Conservation (phyloP, 2,888 invertebrate species). For the Cynaeus angustus region DNA sequence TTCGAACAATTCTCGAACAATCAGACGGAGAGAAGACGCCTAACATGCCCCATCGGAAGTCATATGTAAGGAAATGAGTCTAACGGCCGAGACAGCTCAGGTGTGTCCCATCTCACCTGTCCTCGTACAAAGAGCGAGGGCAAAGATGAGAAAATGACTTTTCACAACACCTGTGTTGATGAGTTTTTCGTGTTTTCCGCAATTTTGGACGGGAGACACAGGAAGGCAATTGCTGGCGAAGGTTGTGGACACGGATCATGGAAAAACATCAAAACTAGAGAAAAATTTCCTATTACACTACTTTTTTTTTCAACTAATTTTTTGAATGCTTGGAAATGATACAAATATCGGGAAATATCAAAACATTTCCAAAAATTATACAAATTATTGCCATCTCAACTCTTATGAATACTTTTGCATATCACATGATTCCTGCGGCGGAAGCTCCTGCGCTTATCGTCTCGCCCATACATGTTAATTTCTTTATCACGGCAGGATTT, state of each 20-base stretch:
- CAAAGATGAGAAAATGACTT: constrained; percentile 15
- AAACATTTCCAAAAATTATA: too few relatives aligned
- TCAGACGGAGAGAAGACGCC: constrained; percentile 56
- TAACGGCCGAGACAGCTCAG: constrained; percentile 70
- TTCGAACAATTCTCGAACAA: constrained; percentile 26
- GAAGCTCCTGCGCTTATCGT: not conserved
- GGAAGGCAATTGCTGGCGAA: constrained; percentile 2
- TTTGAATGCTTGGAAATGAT: too few relatives aligned
- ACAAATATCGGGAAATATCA: too few relatives aligned
- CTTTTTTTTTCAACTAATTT: too few relatives aligned
- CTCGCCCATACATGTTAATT: not conserved
- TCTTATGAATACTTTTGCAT: too few relatives aligned
- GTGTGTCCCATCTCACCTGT: constrained; percentile 66
- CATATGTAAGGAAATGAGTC: constrained; percentile 70
- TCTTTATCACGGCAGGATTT: constrained; percentile 36
- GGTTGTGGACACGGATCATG: not conserved
- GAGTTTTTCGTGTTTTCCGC: constrained; percentile 34
- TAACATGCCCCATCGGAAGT: constrained; percentile 68
- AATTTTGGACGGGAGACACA: constrained; percentile 1
- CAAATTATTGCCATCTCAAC: too few relatives aligned
- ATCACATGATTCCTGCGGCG: too few relatives aligned
- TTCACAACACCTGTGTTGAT: constrained; percentile 3
- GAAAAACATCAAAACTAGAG: too few relatives aligned
- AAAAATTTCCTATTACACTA: too few relatives aligned
- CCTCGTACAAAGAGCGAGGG: constrained; percentile 33